Evolutionary conservation across 2,888 invertebrate species (phyloP).

Genomic region (Parnassius orleans): DNA sequence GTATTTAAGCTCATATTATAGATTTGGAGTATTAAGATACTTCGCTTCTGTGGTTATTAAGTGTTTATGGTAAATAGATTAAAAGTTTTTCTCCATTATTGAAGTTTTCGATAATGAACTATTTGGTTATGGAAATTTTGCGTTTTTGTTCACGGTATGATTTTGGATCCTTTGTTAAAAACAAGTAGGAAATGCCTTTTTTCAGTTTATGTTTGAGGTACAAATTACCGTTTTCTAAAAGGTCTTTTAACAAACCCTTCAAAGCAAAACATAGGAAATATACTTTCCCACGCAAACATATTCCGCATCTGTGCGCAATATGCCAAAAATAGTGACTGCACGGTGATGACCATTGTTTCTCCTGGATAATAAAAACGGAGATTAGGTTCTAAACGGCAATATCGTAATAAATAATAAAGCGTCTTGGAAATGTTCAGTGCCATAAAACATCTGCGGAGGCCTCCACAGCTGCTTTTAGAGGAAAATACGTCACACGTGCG

Average conservation of each 20-base stretch:
- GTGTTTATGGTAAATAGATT: no score
- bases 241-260: constrained; percentile 15
- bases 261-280: constrained; percentile 11
- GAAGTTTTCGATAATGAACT: no score
- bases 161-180: no score
- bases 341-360: constrained; percentile 75
- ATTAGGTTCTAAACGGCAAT: constrained; percentile 78
- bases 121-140: no score
- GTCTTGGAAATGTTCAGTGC: constrained; percentile 75
- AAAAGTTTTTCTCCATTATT: no score
- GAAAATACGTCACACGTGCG: constrained; percentile 77
- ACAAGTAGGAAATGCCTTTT: no score
- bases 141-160: no score
- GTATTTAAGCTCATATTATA: no score
- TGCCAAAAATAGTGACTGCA: constrained; percentile 68
- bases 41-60: no score
- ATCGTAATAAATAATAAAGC: constrained; percentile 77
- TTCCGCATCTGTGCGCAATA: constrained; percentile 68
- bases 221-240: constrained; percentile 2
- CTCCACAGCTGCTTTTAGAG: constrained; percentile 70
- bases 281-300: constrained; percentile 62
- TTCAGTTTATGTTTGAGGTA: no score
- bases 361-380: constrained; percentile 71
- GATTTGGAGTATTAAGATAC: no score
- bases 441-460: constrained; percentile 79